Conservation (phyloP, 2,888 invertebrate genomes). For the Anaspis maculata region DNA sequence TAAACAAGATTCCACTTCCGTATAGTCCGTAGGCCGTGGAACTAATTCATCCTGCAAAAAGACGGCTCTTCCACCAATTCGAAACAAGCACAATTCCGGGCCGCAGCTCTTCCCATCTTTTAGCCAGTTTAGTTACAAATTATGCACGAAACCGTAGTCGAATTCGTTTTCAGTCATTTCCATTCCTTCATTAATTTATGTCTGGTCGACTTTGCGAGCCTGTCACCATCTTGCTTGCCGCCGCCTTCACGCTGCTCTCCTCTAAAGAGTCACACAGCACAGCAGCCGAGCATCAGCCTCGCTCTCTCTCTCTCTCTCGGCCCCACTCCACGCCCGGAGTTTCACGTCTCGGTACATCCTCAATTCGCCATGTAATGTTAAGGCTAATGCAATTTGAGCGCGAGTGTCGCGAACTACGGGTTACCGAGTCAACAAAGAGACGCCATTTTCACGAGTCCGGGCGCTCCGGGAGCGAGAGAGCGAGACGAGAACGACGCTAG, state of each 20-base stretch:
- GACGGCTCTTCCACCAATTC: no score
- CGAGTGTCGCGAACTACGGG: constrained; percentile 41
- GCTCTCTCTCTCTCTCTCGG: no score
- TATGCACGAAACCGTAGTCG: constrained; percentile 19
- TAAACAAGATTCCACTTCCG: no score
- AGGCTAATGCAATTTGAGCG: constrained; percentile 48
- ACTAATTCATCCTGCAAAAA: no score
- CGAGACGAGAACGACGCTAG: background rate
- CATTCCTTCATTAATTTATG: constrained; percentile 35
- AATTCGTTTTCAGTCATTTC: no score
- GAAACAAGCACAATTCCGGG: no score
- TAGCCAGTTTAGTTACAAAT: no score
- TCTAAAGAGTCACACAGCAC: no score
- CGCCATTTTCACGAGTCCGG: constrained; percentile 37
- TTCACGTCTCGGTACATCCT: constrained; percentile 46
- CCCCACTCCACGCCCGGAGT: constrained; percentile 25
- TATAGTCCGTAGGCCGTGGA: no score
- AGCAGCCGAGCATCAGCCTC: no score
- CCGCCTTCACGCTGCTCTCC: constrained; percentile 26
- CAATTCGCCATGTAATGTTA: constrained; percentile 48
- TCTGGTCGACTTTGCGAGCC: constrained; percentile 30
- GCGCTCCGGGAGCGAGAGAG: constrained; percentile 11
- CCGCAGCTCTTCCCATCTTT: background rate
- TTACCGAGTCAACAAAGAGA: constrained; percentile 42
- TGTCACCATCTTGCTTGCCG: constrained; percentile 36